Conservation (phyloP, 92 coral and sea anemone species). For the Paragorgia papillata region DNA sequence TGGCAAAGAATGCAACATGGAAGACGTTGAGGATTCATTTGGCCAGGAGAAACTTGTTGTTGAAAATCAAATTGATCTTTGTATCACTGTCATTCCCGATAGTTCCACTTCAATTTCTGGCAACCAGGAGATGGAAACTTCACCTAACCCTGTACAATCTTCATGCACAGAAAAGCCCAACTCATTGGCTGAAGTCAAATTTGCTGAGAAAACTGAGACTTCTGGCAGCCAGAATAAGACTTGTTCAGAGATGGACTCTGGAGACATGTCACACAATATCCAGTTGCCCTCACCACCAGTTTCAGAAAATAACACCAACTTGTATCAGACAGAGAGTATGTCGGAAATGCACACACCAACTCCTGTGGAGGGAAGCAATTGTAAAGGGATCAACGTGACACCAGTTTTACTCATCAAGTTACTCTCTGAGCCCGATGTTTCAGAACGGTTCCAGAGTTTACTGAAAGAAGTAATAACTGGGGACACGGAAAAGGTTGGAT, state of each 20-base stretch:
- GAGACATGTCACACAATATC: neutral
- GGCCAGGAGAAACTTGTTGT: neutral
- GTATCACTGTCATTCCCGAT: constrained; percentile 10
- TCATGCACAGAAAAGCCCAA: neutral
- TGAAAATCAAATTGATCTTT: constrained; percentile 36
- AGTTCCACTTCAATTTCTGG: neutral
- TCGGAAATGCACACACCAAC: neutral
- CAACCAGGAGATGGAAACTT: neutral
- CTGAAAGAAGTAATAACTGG: constrained; percentile 37
- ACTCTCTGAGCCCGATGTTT: constrained; percentile 41
- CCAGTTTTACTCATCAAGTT: constrained; percentile 38
- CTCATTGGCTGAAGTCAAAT: too few species aligned
- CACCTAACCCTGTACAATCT: neutral
- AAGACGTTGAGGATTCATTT: neutral
- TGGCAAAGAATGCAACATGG: neutral
- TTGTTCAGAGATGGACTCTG: neutral
- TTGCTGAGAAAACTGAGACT: too few species aligned
- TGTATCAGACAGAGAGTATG: neutral
- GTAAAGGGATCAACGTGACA: constrained; percentile 21
- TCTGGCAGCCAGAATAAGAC: neutral
- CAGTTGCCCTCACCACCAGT: neutral
- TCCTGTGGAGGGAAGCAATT: neutral
- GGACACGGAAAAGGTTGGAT: constrained; percentile 25
- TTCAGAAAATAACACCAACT: neutral
- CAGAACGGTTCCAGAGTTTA: constrained; percentile 36